Base-by-base conservation (phyloP, 1,140 invertebrate species). In the Coptotermes formosanus region DNA sequence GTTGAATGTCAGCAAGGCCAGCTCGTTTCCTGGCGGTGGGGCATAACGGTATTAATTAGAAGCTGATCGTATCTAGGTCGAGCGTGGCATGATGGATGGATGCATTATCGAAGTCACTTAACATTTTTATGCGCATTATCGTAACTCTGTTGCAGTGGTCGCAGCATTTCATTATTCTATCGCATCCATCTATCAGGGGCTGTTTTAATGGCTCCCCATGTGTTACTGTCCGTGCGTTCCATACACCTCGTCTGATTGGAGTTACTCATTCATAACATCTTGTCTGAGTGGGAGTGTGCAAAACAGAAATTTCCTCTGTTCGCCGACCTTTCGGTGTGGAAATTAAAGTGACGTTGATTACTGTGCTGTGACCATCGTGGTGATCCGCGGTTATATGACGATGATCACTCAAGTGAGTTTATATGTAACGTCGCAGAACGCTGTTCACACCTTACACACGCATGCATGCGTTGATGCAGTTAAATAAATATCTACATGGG, bases 211-310 rank as follows among this genome's bases (percentile, higher is more conserved):
- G 8, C n/a, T 21, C 1, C 1, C 59, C 25, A 64, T 7, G 48
- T 55, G 19, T 55, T 9, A 55, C n/a, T 11, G 25, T 75, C 64
- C 2, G 25, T n/a, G 64, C n/a, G 64, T 75, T 64, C n/a, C 64
- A 75, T 75, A 75, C 64, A 75, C 64, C 64, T 75, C 25, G 64
- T n/a, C 64, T 30, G 64, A 75, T 75, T 75, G n/a, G n/a, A 75
- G n/a, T 75, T 23, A 64, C 19, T 64, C 64, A 75, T 75, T 75
- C 64, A 75, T 75, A n/a, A 75, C 64, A 30, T 75, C 64, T 75
- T 75, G 64, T 75, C 64, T 7, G 19, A 12, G 64, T 75, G 64
- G 25, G 9, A 75, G 59, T 19, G 59, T 1, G 25, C 21, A 48
- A 48, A 64, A n/a, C 21, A 64, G 19, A 64, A 64, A 75, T 14